phyloP scores from a whole-genome alignment of 1,140 invertebrate genomes.

The Cyphomyrmex costatus region DNA sequence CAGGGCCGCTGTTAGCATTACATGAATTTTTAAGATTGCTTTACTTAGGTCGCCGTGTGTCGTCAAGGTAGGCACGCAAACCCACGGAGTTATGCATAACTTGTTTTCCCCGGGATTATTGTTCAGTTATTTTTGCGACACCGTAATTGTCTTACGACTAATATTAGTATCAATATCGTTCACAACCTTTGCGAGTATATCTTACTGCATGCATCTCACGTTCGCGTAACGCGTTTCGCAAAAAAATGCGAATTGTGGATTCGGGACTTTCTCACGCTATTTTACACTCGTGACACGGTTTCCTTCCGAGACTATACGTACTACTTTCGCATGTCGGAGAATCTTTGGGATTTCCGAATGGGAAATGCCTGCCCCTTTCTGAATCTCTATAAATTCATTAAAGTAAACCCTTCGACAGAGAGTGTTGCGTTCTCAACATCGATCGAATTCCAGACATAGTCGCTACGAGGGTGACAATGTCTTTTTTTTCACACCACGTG shows the following conservation, averaged over 20 bases:
- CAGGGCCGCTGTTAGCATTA: constrained; percentile 3
- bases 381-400: constrained; percentile 82
- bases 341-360: neutral
- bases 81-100: constrained; percentile 43
- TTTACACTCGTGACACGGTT: neutral
- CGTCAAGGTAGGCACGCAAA: constrained; percentile 18
- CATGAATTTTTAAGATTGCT: constrained; percentile 44
- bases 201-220: neutral
- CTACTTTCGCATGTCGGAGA: neutral
- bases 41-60: neutral
- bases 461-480: constrained; percentile 47
- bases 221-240: neutral
- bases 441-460: constrained; percentile 81
- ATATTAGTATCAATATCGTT: neutral
- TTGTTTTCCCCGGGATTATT: constrained; percentile 37
- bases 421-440: constrained; percentile 66
- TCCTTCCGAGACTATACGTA: neutral
- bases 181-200: neutral
- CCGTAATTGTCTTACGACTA: constrained; percentile 10
- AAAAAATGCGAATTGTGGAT: neutral
- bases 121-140: constrained; percentile 39
- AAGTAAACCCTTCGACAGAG: constrained; percentile 81
- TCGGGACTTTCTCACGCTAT: neutral
- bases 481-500: constrained; percentile 60
- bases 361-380: constrained; percentile 45